Evolutionary conservation across 2,113 vertebrate species (phyloP).

Genomic region (Epinephelus moara): DNA sequence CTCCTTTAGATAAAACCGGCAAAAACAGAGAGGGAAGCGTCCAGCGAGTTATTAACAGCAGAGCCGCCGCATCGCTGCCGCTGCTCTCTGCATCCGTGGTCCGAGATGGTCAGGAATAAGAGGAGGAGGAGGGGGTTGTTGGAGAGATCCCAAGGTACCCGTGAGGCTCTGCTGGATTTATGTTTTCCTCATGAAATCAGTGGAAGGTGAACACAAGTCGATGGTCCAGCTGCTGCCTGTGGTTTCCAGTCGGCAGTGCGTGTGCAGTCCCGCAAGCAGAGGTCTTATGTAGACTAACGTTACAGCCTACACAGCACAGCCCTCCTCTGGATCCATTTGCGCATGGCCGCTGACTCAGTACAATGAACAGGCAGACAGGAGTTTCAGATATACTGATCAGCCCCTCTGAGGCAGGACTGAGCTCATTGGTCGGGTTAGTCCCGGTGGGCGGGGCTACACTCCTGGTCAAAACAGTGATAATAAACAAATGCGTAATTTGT

Average conservation of each 20-base stretch:
- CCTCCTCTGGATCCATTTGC: constrained; percentile 65
- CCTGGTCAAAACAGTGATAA: constrained; percentile 38
- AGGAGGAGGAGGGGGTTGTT: constrained; percentile 7
- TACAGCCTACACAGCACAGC: constrained; percentile 54
- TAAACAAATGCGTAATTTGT: constrained; percentile 43
- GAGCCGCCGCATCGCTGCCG: constrained; percentile 67
- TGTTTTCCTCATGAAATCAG: constrained; percentile 2
- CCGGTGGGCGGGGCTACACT: constrained; percentile 38
- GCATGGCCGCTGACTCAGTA: constrained; percentile 76
- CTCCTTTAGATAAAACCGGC: constrained; percentile 39
- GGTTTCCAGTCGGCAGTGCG: constrained; percentile 38
- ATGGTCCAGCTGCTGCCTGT: constrained; percentile 14
- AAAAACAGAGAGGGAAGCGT: constrained; percentile 6
- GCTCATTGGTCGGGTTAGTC: constrained; percentile 55
- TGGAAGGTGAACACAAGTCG: background rate
- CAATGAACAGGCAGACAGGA: constrained; percentile 58
- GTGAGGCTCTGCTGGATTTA: background rate
- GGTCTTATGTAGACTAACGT: constrained; percentile 55
- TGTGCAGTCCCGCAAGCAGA: constrained; percentile 24
- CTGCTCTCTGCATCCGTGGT: constrained; percentile 59
- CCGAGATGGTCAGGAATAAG: constrained; percentile 21
- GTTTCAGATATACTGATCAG: constrained; percentile 42
- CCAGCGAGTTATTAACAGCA: constrained; percentile 59
- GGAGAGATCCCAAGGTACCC: constrained; percentile 15
- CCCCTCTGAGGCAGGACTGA: constrained; percentile 39